A percentile compares a stretch with the other conserved stretches of the same genome.
phyloP scores from a whole-genome alignment of 2,888 invertebrate species.

The Bruchidius siliquastri region DNA sequence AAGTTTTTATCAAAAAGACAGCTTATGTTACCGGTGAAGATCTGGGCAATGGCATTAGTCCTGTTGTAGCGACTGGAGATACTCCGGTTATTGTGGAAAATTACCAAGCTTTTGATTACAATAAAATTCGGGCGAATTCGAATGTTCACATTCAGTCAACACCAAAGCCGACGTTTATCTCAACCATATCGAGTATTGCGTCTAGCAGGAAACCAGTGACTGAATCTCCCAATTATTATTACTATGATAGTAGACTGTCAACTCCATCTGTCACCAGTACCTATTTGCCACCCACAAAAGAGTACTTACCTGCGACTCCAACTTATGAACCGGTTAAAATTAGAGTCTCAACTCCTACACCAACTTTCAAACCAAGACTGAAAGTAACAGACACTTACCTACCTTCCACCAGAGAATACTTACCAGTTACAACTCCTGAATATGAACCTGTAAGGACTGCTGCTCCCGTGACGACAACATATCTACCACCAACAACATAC shows the following conservation, averaged over 20 bases:
- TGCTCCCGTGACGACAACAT: background rate
- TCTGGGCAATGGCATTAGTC: background rate
- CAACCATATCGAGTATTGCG: slow-evolving; percentile 42
- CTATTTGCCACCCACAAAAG: slow-evolving; percentile 5
- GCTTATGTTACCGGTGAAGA: slow-evolving; percentile 35
- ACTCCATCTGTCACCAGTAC: slow-evolving; percentile 16
- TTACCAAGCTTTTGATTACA: slow-evolving; percentile 13
- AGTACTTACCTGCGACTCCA: slow-evolving; percentile 4
- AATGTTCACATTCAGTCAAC: slow-evolving; percentile 26
- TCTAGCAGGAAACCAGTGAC: slow-evolving; percentile 24
- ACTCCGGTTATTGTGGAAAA: slow-evolving; percentile 12
- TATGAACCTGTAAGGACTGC: slow-evolving; percentile 2
- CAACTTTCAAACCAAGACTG: background rate
- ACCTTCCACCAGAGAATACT: slow-evolving; percentile 19
- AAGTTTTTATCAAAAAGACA: slow-evolving; percentile 38
- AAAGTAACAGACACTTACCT: slow-evolving; percentile 1
- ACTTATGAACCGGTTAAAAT: slow-evolving; percentile 15
- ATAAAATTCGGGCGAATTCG: slow-evolving; percentile 3
- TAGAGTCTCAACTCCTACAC: slow-evolving; percentile 8
- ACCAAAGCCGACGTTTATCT: slow-evolving; percentile 42
- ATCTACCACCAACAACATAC: slow-evolving; percentile 8
- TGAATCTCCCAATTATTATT: slow-evolving; percentile 25
- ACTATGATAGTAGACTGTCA: slow-evolving; percentile 30
- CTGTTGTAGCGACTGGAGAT: slow-evolving; percentile 9
- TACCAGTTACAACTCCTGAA: slow-evolving; percentile 14